A percentile compares a stretch with the other conserved stretches of the same genome.
These are phyloP conservation scores for Puma concolor DNA, from an alignment of 2,113 vertebrate genomes.

Conservation along the genomic window DNA sequence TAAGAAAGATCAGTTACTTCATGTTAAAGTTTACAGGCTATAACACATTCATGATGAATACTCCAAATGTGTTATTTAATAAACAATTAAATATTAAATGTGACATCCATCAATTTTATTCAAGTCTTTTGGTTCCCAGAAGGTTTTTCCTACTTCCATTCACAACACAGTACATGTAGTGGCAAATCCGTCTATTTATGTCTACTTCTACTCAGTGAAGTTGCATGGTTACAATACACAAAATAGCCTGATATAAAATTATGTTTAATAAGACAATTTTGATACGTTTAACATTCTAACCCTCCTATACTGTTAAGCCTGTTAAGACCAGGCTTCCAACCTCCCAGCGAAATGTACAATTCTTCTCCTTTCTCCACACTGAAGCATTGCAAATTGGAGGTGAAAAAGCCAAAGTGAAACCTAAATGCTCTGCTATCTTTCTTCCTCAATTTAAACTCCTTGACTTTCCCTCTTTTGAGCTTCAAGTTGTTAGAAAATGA, in stretches of 20 bases:
- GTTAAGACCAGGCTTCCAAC: background rate
- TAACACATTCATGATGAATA: conserved; percentile 47
- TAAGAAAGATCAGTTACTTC: background rate
- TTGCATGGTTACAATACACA: background rate
- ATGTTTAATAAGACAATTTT: background rate
- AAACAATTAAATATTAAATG: conserved; percentile 65
- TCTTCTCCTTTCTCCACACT: background rate
- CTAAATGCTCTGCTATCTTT: background rate
- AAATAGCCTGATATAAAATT: background rate
- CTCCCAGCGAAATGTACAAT: background rate
- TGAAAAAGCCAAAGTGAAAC: background rate
- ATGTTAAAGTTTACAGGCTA: background rate
- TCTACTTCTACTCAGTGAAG: conserved; percentile 37
- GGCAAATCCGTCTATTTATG: background rate
- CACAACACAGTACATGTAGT: conserved; percentile 48
- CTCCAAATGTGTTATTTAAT: conserved; percentile 59
- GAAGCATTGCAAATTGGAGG: background rate
- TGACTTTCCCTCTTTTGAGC: background rate
- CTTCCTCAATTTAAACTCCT: background rate
- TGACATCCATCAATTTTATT: conserved; percentile 76
- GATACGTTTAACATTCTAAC: background rate
- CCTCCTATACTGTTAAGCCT: background rate
- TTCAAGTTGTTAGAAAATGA: conserved; percentile 11
- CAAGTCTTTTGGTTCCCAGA: conserved; percentile 52
- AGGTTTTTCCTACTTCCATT: conserved; percentile 47